Evolutionary conservation across 2,888 invertebrate genomes (phyloP), one percentile per base, ranked within the genome.

Genomic region (Chesias legatella): DNA sequence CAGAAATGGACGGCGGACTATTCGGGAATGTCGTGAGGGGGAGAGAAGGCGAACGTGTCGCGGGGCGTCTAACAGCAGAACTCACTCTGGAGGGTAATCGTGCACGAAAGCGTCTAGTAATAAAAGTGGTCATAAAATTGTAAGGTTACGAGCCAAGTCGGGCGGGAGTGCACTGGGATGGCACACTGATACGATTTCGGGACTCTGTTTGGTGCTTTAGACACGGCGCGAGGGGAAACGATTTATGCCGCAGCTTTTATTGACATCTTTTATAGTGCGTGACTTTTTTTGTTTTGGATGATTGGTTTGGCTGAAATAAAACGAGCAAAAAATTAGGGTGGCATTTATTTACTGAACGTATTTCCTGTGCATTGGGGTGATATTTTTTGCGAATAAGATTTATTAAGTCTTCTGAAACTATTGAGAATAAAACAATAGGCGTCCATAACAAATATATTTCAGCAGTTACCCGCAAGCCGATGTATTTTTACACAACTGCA

Each of bases 11-110:
- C 6, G 21, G 30, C 47, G 38, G 34, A 46, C 41, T 30, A 13
- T 33, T 53, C 60, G 67, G 66, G 64, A 53, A 42, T 29, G 51
- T 62, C 53, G 60, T 39, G 29, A 37, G 33, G 49, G 43, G 56
- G 52, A 51, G 69, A 71, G 71, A 68, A 64, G 67, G 67, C 55
- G 71, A 60, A 64, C 63, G 65, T 63, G 62, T 70, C 66, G 58
- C 61, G 65, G 75, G 80, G 78, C 65, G 66, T 61, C 76, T 86
- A 84, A 88, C 86, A 88, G 84, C 86, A 79, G 85, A 88, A 86
- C 85, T 84, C 86, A 88, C 86, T 88, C 86, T 73, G 70, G 84
- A 80, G 86, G 85, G 86, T 88, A 86, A 86, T 88, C 85, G 86
- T 66, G 84, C 84, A 85, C 84, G 86, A 88, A 88, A 88, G 86